phyloP scores from a whole-genome alignment of 2,113 vertebrate species.

The Podarcis cretensis region DNA sequence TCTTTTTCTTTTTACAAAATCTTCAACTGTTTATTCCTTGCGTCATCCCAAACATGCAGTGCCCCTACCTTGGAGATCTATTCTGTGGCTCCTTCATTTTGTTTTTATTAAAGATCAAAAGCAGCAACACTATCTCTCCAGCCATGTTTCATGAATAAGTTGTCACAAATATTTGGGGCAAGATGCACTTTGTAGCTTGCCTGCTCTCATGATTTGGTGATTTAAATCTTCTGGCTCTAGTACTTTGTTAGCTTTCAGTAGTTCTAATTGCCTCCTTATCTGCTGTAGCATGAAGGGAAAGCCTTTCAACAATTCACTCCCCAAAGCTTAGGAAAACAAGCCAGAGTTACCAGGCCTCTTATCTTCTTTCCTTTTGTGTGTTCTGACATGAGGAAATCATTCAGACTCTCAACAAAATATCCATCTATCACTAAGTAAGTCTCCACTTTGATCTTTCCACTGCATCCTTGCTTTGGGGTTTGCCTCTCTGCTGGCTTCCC shows the following conservation, averaged over 20 bases:
- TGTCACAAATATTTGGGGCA: conserved; percentile 52
- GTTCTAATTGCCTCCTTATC: conserved; percentile 62
- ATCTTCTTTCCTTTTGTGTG: conserved; percentile 59
- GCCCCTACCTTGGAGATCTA: neutral
- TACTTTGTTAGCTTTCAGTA: conserved; percentile 55
- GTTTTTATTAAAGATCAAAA: conserved; percentile 13
- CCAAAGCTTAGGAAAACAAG: conserved; percentile 55
- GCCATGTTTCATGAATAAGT: conserved; percentile 16
- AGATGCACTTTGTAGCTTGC: conserved; percentile 49
- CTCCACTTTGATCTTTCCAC: conserved; percentile 57
- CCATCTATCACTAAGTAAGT: conserved; percentile 57
- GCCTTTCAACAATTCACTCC: conserved; percentile 44
- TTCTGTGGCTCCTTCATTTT: conserved; percentile 14
- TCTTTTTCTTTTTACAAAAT: no score
- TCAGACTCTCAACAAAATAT: conserved; percentile 50
- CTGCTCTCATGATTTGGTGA: conserved; percentile 3
- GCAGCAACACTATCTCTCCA: neutral
- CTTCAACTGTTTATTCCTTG: conserved; percentile 9
- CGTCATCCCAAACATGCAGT: neutral
- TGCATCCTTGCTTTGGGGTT: conserved; percentile 54
- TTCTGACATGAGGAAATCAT: conserved; percentile 59
- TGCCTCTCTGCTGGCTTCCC: conserved; percentile 40
- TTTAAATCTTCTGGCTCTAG: conserved; percentile 38
- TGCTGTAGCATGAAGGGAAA: conserved; percentile 48
- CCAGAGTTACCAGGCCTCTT: conserved; percentile 52